These are phyloP conservation scores for Ptilorrhoa leucosticta DNA, from an alignment of 2,113 vertebrate species.

Conservation along the genomic window DNA sequence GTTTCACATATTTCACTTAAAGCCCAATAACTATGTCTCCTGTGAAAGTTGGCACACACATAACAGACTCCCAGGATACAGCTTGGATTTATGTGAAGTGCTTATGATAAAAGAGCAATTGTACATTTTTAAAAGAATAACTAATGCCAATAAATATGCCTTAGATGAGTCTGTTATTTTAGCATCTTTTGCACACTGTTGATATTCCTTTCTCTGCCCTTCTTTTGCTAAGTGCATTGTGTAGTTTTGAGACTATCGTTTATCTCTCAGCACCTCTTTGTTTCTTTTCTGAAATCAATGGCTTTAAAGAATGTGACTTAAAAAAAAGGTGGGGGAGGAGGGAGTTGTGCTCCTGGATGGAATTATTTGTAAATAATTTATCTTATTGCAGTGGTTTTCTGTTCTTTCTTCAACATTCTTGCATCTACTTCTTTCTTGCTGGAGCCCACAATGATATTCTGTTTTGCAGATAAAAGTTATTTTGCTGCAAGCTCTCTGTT, in stretches of 20 bases:
- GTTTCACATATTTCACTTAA: slow-evolving; percentile 45
- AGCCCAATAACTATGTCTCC: slow-evolving; percentile 46
- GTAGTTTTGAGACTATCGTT: background rate
- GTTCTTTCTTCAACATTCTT: background rate
- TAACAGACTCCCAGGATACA: slow-evolving; percentile 53
- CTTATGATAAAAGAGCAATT: slow-evolving; percentile 38
- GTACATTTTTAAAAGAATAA: slow-evolving; percentile 2
- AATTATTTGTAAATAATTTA: background rate
- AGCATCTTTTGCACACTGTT: background rate
- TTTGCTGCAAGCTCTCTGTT: background rate
- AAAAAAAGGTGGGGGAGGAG: background rate
- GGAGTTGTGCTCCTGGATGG: background rate
- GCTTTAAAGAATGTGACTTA: background rate
- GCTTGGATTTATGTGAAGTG: background rate
- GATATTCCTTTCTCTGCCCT: background rate
- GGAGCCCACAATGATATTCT: background rate
- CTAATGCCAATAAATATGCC: background rate
- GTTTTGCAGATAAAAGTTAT: background rate
- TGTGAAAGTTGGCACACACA: slow-evolving; percentile 30
- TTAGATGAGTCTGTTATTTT: background rate
- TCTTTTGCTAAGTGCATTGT: background rate
- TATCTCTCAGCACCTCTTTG: background rate
- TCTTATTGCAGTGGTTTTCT: background rate
- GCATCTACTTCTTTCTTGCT: background rate
- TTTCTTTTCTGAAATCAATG: background rate